Evolutionary conservation across 1,140 invertebrate species (phyloP), one percentile per base, ranked within the genome.

Genomic region (Listronotus bonariensis): DNA sequence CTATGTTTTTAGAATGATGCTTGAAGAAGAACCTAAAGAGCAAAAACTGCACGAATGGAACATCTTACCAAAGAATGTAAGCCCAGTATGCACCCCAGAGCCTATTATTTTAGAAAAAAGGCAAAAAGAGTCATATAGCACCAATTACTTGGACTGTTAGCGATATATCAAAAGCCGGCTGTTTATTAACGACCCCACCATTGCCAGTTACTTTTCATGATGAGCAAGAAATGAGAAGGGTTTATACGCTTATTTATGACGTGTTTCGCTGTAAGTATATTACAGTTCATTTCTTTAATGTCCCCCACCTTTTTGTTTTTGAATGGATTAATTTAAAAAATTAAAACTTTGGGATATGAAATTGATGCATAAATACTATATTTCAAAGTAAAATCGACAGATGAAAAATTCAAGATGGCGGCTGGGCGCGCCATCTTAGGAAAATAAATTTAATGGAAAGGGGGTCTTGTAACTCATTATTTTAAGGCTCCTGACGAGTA

Each of bases 171-270:
- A 87, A 86, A 77, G 86, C 87, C 2, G 86, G 82, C 3, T 79
- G 83, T 48, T 74, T 88, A 3, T 76, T 88, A 0, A 75, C 74
- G 52, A 82, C 82, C 6, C 85, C 85, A 5, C 82, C 85, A 0
- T 52, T 82, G 52, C 31, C 70, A 0, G 83, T 84, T 0, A 45
- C 74, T 9, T 88, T 88, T 66, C 74, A 79, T 0, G 87, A 92
- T 71, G 88, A 91, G 71, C 88, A 90, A 42, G 88, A 91, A 72
- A 91, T 91, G 89, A 79, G 89, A 63, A 79, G 87, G 66, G 89
- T 91, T 1, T 90, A 89, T 62, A 87, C 88, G 0, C 77, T 92
- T 9, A 88, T 91, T 71, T 92, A 91, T 73, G 89, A 92, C 72
- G 89, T 91, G 2, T 87, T 91, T 58, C 78, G 90, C 75, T 91